A percentile compares a stretch with the other conserved stretches of the same genome.
phyloP scores from a whole-genome alignment of 2,888 invertebrate genomes.

The Seira sanloemensis region DNA sequence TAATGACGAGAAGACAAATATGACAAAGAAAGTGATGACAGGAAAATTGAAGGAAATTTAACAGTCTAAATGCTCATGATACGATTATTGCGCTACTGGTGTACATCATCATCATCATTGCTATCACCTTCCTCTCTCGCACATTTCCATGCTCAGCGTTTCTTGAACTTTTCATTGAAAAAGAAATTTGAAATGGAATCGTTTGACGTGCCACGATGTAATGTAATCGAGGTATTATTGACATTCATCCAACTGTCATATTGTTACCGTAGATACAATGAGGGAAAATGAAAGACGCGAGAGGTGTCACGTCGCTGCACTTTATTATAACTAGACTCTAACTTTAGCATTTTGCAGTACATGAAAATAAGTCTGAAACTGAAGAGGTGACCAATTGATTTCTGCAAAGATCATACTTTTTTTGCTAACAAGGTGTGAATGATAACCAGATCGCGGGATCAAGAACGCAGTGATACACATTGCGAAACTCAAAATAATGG shows the following conservation, averaged over 20 bases:
- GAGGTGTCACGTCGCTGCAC: too few species aligned
- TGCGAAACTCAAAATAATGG: too few species aligned
- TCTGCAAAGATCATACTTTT: too few species aligned
- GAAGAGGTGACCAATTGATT: too few species aligned
- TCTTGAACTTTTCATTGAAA: slow-evolving; percentile 21
- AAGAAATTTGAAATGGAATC: too few species aligned
- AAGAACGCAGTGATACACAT: too few species aligned
- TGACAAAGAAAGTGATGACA: background rate
- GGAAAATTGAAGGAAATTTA: background rate
- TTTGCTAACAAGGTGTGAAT: too few species aligned
- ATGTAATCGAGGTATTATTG: slow-evolving; percentile 57
- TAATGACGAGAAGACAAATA: background rate
- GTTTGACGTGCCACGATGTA: too few species aligned
- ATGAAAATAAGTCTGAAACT: slow-evolving; percentile 1
- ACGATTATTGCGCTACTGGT: background rate
- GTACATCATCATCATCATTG: background rate
- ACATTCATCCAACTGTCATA: slow-evolving; percentile 55
- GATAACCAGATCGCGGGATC: too few species aligned
- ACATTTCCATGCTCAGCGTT: slow-evolving; percentile 26
- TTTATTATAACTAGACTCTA: slow-evolving; percentile 5
- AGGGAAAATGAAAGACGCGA: slow-evolving; percentile 40
- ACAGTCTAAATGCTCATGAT: background rate
- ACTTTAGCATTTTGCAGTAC: slow-evolving; percentile 7
- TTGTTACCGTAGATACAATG: slow-evolving; percentile 35
- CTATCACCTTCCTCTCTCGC: background rate